Evolutionary conservation across 2,113 vertebrate species (phyloP).

Genomic region (Ciconia boyciana): DNA sequence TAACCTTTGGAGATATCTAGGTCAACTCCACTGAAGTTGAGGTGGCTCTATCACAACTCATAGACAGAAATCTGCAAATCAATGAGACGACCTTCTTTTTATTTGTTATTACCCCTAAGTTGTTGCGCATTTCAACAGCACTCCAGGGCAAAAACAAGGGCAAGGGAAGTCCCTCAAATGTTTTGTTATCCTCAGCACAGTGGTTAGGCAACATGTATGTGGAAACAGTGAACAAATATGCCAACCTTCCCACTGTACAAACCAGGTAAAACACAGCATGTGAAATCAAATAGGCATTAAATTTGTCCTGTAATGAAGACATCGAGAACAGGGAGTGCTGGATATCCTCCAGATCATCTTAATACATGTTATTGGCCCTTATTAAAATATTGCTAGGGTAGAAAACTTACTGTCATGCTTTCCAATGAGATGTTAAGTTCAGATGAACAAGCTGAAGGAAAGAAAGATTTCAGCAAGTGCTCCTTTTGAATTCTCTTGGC

Average conservation of each 20-base stretch:
- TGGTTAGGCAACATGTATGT: background rate
- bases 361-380: background rate
- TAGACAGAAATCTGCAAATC: background rate
- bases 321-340: background rate
- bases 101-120: background rate
- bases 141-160: background rate
- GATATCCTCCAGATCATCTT: background rate
- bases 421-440: background rate
- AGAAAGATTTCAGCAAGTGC: conserved; percentile 1
- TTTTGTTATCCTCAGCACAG: background rate
- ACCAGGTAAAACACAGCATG: background rate
- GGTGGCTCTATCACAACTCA: background rate
- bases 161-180: background rate
- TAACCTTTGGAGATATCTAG: background rate
- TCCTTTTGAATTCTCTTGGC: background rate
- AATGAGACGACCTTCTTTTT: background rate
- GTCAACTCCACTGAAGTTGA: background rate
- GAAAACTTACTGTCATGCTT: background rate
- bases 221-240: background rate
- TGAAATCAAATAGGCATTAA: background rate
- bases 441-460: conserved; percentile 3
- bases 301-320: background rate
- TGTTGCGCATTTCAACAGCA: background rate
- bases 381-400: background rate
- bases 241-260: background rate